phyloP scores from a whole-genome alignment of 2,888 invertebrate species.

The Trichogramma dendrolimi region DNA sequence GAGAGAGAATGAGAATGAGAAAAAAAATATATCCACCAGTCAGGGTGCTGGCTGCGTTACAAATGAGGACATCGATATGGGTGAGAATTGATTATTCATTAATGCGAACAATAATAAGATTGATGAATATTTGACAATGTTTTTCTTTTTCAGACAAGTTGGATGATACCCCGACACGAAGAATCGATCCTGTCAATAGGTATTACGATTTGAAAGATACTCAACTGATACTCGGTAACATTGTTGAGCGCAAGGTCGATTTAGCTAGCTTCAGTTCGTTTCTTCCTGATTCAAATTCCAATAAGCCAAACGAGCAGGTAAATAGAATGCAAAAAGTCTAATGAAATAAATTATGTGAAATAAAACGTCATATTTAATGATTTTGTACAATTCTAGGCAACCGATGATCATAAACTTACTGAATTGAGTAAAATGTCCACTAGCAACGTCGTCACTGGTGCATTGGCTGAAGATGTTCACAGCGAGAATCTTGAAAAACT shows the following conservation, averaged over 20 bases:
- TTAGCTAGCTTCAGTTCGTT: no score
- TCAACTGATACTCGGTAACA: slow-evolving; percentile 43
- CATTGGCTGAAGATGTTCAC: slow-evolving; percentile 61
- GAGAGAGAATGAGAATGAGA: slow-evolving; percentile 30
- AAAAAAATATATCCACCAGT: slow-evolving; percentile 36
- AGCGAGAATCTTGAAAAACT: slow-evolving; percentile 68
- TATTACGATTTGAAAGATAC: slow-evolving; percentile 24
- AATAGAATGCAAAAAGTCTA: no score
- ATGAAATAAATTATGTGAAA: no score
- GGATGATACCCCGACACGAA: not conserved
- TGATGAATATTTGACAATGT: not conserved
- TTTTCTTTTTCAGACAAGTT: slow-evolving; percentile 4
- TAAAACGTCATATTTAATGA: no score
- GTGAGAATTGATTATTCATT: not conserved
- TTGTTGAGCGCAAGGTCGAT: slow-evolving; percentile 42
- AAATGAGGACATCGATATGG: slow-evolving; percentile 14
- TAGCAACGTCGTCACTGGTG: slow-evolving; percentile 37
- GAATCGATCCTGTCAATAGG: slow-evolving; percentile 22
- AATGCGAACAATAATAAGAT: not conserved
- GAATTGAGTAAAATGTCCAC: not conserved
- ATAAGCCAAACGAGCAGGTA: no score
- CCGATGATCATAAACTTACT: no score
- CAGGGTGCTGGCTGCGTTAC: slow-evolving; percentile 19
- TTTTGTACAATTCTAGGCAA: no score
- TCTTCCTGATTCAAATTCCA: no score